phyloP scores from a whole-genome alignment of 1,140 invertebrate species.

The Maconellicoccus hirsutus region DNA sequence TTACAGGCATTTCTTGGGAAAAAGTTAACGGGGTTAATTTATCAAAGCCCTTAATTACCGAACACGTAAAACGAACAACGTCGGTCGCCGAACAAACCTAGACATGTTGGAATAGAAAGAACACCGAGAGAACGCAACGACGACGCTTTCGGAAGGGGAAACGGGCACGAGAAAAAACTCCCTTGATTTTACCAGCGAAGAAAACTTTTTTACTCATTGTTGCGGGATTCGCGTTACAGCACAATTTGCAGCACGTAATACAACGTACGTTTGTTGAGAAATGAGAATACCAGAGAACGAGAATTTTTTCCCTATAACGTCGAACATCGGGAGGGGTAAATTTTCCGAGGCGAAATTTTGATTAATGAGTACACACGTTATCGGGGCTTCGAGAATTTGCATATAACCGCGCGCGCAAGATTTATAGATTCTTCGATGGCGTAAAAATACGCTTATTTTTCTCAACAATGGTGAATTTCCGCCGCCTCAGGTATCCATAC shows the following conservation, averaged over 20 bases:
- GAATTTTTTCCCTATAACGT: too few species aligned
- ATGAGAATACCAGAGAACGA: too few species aligned
- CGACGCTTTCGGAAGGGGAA: not conserved
- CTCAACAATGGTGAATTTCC: too few species aligned
- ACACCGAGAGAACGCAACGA: too few species aligned
- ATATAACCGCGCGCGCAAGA: not conserved
- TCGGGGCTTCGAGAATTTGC: not conserved
- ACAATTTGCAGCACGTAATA: too few species aligned
- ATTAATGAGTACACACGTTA: not conserved
- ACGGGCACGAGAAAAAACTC: not conserved
- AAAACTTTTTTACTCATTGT: not conserved
- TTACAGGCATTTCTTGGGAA: too few species aligned
- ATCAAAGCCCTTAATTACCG: not conserved
- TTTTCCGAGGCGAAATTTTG: not conserved
- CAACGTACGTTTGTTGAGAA: too few species aligned
- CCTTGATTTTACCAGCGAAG: not conserved
- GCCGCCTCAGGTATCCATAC: too few species aligned
- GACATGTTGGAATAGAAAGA: not conserved
- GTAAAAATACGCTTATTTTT: too few species aligned
- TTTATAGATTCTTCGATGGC: not conserved
- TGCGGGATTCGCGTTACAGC: not conserved
- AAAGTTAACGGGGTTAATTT: not conserved
- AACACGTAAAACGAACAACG: not conserved
- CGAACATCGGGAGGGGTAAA: not conserved
- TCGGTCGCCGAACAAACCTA: too few species aligned